Conservation (phyloP, 2,888 invertebrate genomes). For the Amphipyra tragopoginis region DNA sequence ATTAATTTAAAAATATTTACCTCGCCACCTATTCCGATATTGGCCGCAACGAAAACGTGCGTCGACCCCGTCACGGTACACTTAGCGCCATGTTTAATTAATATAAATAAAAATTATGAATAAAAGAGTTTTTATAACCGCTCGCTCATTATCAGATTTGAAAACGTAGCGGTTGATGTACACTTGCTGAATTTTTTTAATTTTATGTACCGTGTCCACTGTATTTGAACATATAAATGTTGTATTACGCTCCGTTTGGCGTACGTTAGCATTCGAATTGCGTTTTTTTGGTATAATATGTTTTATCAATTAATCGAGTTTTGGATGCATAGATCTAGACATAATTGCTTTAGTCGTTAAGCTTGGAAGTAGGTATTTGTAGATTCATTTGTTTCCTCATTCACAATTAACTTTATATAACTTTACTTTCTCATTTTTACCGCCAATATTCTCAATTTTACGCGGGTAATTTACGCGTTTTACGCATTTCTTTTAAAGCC, state of each 20-base stretch:
- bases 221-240: conserved; percentile 70
- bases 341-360: conserved; percentile 10
- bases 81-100: conserved; percentile 83
- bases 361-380: background rate
- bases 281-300: conserved; percentile 46
- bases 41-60: conserved; percentile 70
- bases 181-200: conserved; percentile 71
- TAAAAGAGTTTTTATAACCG: conserved; percentile 74
- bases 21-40: conserved; percentile 46
- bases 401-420: background rate
- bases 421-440: conserved; percentile 1
- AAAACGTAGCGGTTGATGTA: conserved; percentile 70
- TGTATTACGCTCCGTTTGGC: conserved; percentile 72
- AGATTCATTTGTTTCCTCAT: background rate
- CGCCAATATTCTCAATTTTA: conserved; percentile 37
- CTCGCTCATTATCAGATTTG: conserved; percentile 75
- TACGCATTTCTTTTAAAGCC: conserved; percentile 59
- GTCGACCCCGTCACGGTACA: conserved; percentile 85
- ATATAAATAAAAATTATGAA: conserved; percentile 82
- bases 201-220: conserved; percentile 82
- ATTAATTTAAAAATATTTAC: conserved; percentile 25
- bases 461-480: conserved; percentile 49
- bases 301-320: conserved; percentile 57
- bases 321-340: conserved; percentile 10
- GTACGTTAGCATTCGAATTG: conserved; percentile 62